Evolutionary conservation across 1,140 invertebrate genomes (phyloP).

Genomic region (Alviniconcha marisindica): DNA sequence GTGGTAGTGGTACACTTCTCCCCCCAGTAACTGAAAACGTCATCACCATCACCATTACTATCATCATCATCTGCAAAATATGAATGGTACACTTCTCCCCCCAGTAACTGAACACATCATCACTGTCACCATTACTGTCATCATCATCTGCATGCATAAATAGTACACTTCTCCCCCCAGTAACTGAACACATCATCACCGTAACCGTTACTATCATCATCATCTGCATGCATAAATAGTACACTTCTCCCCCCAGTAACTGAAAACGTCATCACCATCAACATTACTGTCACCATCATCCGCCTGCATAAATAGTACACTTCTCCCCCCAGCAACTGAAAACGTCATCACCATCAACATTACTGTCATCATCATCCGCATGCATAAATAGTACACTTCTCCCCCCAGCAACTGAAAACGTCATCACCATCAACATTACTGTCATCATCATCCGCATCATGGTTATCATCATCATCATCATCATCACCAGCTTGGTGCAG

Average conservation of each 20-base stretch:
- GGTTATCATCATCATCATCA: slow-evolving; percentile 40
- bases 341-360: background rate
- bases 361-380: background rate
- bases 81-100: too few relatives aligned
- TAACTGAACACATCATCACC: slow-evolving; percentile 47
- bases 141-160: background rate
- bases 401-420: slow-evolving; percentile 1
- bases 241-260: background rate
- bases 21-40: background rate
- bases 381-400: background rate
- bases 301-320: too few relatives aligned
- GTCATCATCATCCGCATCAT: slow-evolving; percentile 10
- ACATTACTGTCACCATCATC: slow-evolving; percentile 14
- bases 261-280: slow-evolving; percentile 1
- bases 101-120: background rate
- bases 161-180: slow-evolving; percentile 51
- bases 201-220: background rate
- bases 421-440: slow-evolving; percentile 7
- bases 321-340: too few relatives aligned
- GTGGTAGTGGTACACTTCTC: slow-evolving; percentile 65
- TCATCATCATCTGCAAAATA: background rate
- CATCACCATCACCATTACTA: slow-evolving; percentile 14
- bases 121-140: background rate
- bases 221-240: background rate
- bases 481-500: slow-evolving; percentile 66